Evolutionary conservation across 2,113 vertebrate genomes (phyloP).

Genomic region (Oncorhynchus gorbuscha): DNA sequence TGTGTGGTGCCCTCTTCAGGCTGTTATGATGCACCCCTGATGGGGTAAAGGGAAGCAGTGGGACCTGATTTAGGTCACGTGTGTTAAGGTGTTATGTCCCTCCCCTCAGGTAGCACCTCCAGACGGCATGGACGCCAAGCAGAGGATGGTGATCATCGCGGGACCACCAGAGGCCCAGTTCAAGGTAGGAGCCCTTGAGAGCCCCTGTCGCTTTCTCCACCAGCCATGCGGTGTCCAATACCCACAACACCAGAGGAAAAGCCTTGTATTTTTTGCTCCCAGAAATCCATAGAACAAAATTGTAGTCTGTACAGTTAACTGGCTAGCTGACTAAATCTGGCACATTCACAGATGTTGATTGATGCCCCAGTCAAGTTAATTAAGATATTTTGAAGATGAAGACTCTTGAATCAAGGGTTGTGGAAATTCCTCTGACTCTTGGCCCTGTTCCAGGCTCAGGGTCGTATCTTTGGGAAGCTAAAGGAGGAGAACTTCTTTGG

Average conservation of each 20-base stretch:
- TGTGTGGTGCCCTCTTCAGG: too few relatives aligned
- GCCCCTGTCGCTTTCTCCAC: not conserved
- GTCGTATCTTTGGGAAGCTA: constrained; percentile 92
- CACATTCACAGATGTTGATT: too few relatives aligned
- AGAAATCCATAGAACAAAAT: not conserved
- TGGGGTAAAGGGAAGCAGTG: too few relatives aligned
- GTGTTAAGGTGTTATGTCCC: constrained; percentile 4
- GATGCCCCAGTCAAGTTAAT: too few relatives aligned
- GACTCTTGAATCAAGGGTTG: too few relatives aligned
- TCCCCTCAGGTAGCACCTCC: constrained; percentile 88
- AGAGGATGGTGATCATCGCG: constrained; percentile 94
- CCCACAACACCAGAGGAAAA: not conserved
- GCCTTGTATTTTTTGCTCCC: not conserved
- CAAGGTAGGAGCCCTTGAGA: constrained; percentile 78
- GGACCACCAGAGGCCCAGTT: constrained; percentile 98
- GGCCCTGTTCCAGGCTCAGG: constrained; percentile 81
- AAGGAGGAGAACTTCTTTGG: constrained; percentile 99
- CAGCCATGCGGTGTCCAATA: not conserved
- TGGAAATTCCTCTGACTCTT: too few relatives aligned
- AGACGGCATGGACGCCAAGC: constrained; percentile 90
- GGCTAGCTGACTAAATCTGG: too few relatives aligned
- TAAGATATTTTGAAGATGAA: too few relatives aligned
- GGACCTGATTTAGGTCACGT: too few relatives aligned
- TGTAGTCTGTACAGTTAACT: too few relatives aligned
- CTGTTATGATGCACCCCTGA: too few relatives aligned